These are phyloP conservation scores for Enteromius fasciolatus DNA, from an alignment of 2,797 vertebrate species.

Conservation along the genomic window DNA sequence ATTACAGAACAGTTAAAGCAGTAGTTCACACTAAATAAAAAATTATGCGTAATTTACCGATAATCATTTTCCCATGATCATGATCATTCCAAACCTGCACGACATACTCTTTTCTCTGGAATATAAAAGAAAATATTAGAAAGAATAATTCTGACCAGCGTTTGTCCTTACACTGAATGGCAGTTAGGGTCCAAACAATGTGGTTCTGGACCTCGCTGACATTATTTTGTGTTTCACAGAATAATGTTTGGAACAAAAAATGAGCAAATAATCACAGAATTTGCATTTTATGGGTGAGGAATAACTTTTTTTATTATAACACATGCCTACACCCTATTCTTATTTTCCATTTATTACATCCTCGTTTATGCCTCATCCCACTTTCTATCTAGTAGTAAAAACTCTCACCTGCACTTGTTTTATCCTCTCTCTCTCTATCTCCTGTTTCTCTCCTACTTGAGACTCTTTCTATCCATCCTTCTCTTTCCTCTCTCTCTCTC, in stretches of 20 bases:
- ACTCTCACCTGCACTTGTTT: conserved; percentile 25
- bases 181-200: neutral
- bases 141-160: neutral
- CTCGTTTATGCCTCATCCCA: conserved; percentile 17
- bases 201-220: neutral
- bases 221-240: neutral
- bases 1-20: neutral
- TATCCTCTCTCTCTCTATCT: conserved; percentile 4
- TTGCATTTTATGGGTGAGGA: neutral
- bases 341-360: conserved; percentile 20
- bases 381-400: conserved; percentile 3
- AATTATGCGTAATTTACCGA: neutral
- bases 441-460: conserved; percentile 33
- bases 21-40: neutral
- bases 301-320: conserved; percentile 4
- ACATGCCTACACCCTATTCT: neutral
- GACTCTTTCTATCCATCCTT: conserved; percentile 21
- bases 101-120: neutral
- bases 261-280: neutral
- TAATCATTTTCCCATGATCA: too few relatives aligned
- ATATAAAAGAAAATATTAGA: neutral
- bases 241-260: neutral
- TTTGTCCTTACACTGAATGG: neutral
- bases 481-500: conserved; percentile 17
- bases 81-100: neutral